These are phyloP conservation scores for Phortica okadai DNA, from an alignment of 2,888 invertebrate species.

Conservation along the genomic window DNA sequence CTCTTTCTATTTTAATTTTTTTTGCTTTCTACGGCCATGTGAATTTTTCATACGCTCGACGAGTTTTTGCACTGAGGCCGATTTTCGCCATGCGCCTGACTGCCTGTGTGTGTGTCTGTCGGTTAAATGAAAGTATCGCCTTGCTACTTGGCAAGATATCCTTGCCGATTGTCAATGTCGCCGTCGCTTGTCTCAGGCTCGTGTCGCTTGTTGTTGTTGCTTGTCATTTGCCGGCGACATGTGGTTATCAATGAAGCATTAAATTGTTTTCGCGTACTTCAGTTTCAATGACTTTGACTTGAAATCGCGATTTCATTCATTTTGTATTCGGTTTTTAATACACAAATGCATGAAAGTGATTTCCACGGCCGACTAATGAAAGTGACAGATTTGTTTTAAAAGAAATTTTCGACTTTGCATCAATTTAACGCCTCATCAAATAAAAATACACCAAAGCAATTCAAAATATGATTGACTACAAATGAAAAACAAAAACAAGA, in stretches of 20 bases:
- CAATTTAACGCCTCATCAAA: slow-evolving; percentile 2
- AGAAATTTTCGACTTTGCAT: neutral
- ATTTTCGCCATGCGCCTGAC: neutral
- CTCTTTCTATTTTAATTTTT: slow-evolving; percentile 32
- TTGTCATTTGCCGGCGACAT: slow-evolving; percentile 64
- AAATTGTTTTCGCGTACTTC: slow-evolving; percentile 60
- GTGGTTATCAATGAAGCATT: slow-evolving; percentile 68
- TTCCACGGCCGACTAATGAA: neutral
- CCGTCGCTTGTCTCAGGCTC: neutral
- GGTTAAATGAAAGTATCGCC: neutral
- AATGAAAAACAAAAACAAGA: slow-evolving; percentile 11
- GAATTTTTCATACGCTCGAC: slow-evolving; percentile 70
- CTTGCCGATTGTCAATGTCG: neutral
- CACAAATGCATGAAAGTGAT: neutral
- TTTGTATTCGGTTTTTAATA: neutral
- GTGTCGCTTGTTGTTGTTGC: slow-evolving; percentile 16
- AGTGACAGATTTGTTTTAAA: neutral
- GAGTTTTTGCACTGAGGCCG: slow-evolving; percentile 48
- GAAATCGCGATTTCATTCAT: slow-evolving; percentile 39
- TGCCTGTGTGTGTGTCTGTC: neutral
- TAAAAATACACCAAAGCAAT: neutral
- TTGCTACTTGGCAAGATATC: neutral
- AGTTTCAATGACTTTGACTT: slow-evolving; percentile 50
- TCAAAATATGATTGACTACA: neutral
- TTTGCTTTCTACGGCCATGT: slow-evolving; percentile 46